phyloP scores from a whole-genome alignment of 2,888 invertebrate genomes.

The Leucophenga montana region DNA sequence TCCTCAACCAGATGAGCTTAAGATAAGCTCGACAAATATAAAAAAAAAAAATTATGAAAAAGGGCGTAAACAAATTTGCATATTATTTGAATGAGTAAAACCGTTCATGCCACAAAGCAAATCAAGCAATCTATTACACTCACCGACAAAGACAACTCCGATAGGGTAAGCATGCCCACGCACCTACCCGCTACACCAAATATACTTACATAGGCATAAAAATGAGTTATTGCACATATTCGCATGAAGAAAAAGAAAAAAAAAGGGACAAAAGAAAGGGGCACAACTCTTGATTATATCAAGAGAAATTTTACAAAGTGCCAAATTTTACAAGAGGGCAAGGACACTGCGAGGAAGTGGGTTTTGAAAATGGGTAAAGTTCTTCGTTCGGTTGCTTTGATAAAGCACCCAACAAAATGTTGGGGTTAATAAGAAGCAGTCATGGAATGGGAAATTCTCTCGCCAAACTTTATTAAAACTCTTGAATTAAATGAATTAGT shows the following conservation, averaged over 20 bases:
- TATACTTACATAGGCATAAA: slow-evolving; percentile 37
- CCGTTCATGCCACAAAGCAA: slow-evolving; percentile 63
- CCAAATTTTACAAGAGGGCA: slow-evolving; percentile 31
- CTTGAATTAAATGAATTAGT: slow-evolving; percentile 65
- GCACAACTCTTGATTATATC: slow-evolving; percentile 63
- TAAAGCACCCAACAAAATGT: slow-evolving; percentile 45
- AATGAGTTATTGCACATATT: slow-evolving; percentile 63
- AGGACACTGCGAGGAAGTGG: background rate
- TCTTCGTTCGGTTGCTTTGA: slow-evolving; percentile 57
- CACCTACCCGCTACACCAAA: slow-evolving; percentile 5
- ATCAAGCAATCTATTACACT: slow-evolving; percentile 56
- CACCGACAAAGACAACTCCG: background rate
- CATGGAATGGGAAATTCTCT: slow-evolving; percentile 48
- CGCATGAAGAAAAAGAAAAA: slow-evolving; percentile 23
- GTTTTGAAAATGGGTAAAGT: slow-evolving; percentile 34
- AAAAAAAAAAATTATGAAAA: slow-evolving; percentile 56
- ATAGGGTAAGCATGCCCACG: slow-evolving; percentile 10
- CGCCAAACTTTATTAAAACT: slow-evolving; percentile 64
- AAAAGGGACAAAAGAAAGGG: slow-evolving; percentile 34
- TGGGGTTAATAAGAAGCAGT: slow-evolving; percentile 18
- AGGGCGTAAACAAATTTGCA: slow-evolving; percentile 64
- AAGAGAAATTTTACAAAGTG: slow-evolving; percentile 41
- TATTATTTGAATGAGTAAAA: slow-evolving; percentile 51
- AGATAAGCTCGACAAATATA: slow-evolving; percentile 66
- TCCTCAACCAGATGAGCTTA: background rate